Evolutionary conservation across 2,797 vertebrate species (phyloP), one percentile per base, ranked within the genome.

Genomic region (Calcarius lapponicus): DNA sequence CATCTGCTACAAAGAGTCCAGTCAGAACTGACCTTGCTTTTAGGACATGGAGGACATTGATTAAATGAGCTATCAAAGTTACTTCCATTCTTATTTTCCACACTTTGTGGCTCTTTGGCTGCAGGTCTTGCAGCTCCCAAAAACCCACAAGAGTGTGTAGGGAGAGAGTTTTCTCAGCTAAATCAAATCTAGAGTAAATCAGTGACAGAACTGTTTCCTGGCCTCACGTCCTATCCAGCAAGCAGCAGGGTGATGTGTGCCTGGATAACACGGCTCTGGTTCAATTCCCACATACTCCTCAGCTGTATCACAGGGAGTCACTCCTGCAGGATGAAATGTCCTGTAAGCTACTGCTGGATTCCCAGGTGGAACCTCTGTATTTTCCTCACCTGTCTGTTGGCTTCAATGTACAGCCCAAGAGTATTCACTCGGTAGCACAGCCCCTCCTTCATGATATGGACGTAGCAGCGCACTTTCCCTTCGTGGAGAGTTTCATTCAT

Each of bases 381-480:
- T 91, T 50, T 81, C 38, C 98, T 98, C 94, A 99, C 99, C 98
- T 99, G 98, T 81, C 98, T 98, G 97, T 99, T 99, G 57, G 99
- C 99, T 93, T 99, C 99, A 66, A 99, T 99, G 94, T 99, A 99
- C 54, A 98, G 98, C 16, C 98, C 98, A 16, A 99, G 98, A 10
- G 99, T 99, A 96, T 99, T 99, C 90, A 99, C 99, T 25, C 99
- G 98, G 97, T 97, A 99, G 97, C 99, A 99, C 69, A 99, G 97
- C n/a, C 99, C 99, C 72, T 99, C 98, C 81, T 98, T 98, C 98
- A 99, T 99, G 81, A 99, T 98, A 93, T 99, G 99, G 83, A 99
- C 99, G 7, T 99, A 99, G 96, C 99, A 99, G 93, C 99, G 98
- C 54, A 99, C 97, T 92, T 98, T 98, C 57, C 98, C 98, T 29